Conservation (phyloP, 2,113 vertebrate species). For the Formicarius rufipectus region DNA sequence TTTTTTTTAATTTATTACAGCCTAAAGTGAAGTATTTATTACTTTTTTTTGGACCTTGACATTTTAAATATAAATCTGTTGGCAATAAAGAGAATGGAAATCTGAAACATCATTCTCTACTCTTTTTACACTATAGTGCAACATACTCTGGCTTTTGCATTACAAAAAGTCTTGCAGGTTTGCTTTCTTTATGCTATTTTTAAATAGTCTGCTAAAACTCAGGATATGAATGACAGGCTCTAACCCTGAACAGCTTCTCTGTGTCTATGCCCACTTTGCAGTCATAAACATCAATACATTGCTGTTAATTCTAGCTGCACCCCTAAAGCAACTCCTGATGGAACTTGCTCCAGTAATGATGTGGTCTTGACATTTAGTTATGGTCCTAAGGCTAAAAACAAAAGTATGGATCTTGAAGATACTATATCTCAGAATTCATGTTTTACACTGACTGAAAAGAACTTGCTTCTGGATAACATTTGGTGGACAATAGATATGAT, state of each 20-base stretch:
- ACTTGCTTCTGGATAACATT: not conserved
- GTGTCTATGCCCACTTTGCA: fast-evolving
- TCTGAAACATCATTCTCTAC: not conserved
- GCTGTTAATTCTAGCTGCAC: not conserved
- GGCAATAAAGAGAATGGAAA: conserved; percentile 79
- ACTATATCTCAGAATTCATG: fast-evolving
- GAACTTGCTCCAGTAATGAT: not conserved
- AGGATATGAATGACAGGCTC: not conserved
- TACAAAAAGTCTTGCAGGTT: not conserved
- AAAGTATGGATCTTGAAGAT: not conserved
- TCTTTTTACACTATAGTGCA: not conserved
- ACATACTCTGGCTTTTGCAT: not conserved
- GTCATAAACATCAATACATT: not conserved
- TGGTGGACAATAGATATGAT: fast-evolving
- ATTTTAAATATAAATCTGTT: conserved; percentile 77
- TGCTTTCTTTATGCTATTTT: not conserved
- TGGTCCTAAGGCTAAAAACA: not conserved
- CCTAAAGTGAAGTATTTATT: conserved; percentile 93
- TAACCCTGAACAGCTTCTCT: not conserved
- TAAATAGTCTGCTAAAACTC: not conserved
- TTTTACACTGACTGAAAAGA: not conserved
- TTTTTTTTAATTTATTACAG: conserved; percentile 96
- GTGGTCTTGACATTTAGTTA: not conserved
- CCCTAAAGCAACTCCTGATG: not conserved
- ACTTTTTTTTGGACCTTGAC: conserved; percentile 69